A percentile compares a stretch with the other conserved stretches of the same genome.
phyloP scores from a whole-genome alignment of 1,140 invertebrate genomes.

The Calephelis virginiensis region DNA sequence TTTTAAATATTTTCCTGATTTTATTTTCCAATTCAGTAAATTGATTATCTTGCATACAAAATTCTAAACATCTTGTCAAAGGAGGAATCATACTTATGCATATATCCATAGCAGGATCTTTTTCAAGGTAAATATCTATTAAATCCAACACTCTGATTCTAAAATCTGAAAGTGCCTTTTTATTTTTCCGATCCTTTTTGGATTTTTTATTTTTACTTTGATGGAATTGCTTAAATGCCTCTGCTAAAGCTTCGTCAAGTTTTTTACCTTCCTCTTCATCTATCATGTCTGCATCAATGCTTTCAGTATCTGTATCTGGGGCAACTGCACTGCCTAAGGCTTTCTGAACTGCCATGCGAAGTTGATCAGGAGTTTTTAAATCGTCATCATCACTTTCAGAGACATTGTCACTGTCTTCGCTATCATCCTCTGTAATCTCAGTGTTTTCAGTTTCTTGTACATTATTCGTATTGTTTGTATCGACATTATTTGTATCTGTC shows the following conservation, averaged over 20 bases:
- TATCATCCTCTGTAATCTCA: constrained; percentile 43
- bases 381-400: constrained; percentile 79
- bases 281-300: constrained; percentile 87
- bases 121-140: constrained; percentile 84
- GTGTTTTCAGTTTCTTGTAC: constrained; percentile 24
- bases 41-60: constrained; percentile 83
- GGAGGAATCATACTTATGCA: constrained; percentile 83
- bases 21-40: constrained; percentile 83
- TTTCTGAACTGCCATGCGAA: constrained; percentile 82
- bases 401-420: constrained; percentile 53
- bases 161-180: constrained; percentile 84
- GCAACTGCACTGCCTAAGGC: constrained; percentile 80
- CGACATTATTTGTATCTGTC: constrained; percentile 16
- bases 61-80: constrained; percentile 82
- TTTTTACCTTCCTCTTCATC: constrained; percentile 86
- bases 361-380: constrained; percentile 82
- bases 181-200: constrained; percentile 83
- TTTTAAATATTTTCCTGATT: constrained; percentile 81
- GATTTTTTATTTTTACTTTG: constrained; percentile 79
- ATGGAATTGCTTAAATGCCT: constrained; percentile 84
- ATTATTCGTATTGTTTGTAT: no score
- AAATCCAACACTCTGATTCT: constrained; percentile 85
- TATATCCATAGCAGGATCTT: constrained; percentile 82
- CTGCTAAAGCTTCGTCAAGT: constrained; percentile 83
- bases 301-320: constrained; percentile 82